Evolutionary conservation across 2,888 invertebrate genomes (phyloP).

Genomic region (Ectropis crepuscularia): DNA sequence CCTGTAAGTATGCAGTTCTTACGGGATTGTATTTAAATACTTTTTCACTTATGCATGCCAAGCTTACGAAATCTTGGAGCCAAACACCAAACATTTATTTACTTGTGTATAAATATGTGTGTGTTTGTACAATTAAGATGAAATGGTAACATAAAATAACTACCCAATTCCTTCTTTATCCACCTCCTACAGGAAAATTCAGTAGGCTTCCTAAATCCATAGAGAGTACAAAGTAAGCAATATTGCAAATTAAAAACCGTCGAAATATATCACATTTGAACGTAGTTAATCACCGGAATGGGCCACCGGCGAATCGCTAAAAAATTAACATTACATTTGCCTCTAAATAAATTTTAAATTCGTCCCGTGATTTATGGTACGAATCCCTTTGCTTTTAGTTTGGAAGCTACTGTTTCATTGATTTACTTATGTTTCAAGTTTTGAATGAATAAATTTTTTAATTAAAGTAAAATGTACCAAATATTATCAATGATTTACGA

Average conservation of each 20-base stretch:
- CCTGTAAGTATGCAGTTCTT: no score
- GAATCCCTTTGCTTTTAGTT: slow-evolving; percentile 46
- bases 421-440: neutral
- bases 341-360: slow-evolving; percentile 76
- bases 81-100: no score
- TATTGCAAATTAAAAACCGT: slow-evolving; percentile 34
- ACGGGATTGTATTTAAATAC: no score
- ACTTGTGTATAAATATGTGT: no score
- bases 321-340: slow-evolving; percentile 72
- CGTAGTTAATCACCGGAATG: slow-evolving; percentile 62
- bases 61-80: no score
- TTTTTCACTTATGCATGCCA: no score
- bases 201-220: slow-evolving; percentile 24
- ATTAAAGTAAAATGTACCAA: no score
- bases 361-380: slow-evolving; percentile 67
- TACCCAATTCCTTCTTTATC: neutral
- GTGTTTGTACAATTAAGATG: no score
- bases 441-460: no score
- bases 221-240: slow-evolving; percentile 30
- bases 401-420: neutral
- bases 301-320: slow-evolving; percentile 68
- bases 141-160: no score
- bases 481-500: no score
- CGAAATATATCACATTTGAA: slow-evolving; percentile 33
- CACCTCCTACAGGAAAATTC: slow-evolving; percentile 8